Evolutionary conservation across 2,113 vertebrate species (phyloP).

Genomic region (Naja naja): DNA sequence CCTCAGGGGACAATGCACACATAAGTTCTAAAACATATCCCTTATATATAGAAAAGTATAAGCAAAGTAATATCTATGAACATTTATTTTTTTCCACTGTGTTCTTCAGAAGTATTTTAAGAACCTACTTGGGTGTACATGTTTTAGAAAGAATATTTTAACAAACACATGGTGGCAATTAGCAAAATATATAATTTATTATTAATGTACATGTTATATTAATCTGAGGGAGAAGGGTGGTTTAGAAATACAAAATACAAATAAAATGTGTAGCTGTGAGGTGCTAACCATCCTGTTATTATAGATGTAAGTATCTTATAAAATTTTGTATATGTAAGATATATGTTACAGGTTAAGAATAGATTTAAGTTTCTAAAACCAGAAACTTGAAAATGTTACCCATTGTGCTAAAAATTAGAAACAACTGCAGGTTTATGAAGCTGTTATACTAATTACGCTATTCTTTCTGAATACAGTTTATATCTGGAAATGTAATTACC

Average conservation of each 20-base stretch:
- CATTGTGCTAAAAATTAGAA: neutral
- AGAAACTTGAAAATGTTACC: neutral
- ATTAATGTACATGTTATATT: neutral
- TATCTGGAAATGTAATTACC: neutral
- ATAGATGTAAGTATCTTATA: neutral
- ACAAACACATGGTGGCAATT: neutral
- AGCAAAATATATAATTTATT: neutral
- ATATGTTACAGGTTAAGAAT: neutral
- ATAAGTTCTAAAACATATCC: neutral
- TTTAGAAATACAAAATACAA: neutral
- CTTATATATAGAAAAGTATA: neutral
- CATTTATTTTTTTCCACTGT: neutral
- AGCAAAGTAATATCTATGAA: neutral
- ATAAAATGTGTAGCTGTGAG: neutral
- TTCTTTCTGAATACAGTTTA: neutral
- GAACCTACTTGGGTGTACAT: neutral
- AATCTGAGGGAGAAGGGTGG: neutral
- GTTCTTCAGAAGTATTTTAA: neutral
- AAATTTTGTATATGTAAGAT: neutral
- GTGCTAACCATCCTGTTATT: neutral
- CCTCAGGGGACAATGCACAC: neutral
- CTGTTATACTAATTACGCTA: neutral
- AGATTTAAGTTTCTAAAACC: neutral
- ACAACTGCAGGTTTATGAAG: neutral
- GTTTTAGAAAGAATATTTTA: neutral